phyloP scores from a whole-genome alignment of 2,888 invertebrate species.

The Pilophorus perplexus region DNA sequence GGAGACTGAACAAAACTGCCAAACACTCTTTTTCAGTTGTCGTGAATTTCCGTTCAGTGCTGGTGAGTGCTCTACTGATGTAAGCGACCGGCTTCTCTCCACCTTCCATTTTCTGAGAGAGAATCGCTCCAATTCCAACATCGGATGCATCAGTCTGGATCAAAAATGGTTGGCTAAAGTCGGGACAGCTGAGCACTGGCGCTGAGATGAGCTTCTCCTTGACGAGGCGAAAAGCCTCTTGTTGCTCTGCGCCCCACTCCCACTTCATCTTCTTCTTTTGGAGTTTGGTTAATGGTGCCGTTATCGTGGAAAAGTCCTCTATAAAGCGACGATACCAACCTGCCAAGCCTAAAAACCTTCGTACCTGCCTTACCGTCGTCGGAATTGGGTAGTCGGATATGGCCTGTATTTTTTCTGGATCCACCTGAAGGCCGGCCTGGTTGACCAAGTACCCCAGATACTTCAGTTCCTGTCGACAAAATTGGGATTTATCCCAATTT shows the following conservation, averaged over 20 bases:
- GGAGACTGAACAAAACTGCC: slow-evolving; percentile 15
- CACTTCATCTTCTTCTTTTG: slow-evolving; percentile 1
- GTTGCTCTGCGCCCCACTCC: slow-evolving; percentile 11
- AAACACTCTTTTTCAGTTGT: slow-evolving; percentile 13
- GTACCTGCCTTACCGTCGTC: slow-evolving; percentile 3
- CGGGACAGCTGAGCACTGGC: slow-evolving; percentile 7
- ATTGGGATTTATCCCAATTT: slow-evolving; percentile 29
- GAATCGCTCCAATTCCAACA: not conserved
- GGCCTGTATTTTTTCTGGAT: slow-evolving; percentile 24
- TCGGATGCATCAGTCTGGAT: slow-evolving; percentile 5
- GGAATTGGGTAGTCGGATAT: slow-evolving; percentile 31
- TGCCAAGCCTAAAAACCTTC: slow-evolving; percentile 38
- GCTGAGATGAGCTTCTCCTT: slow-evolving; percentile 20
- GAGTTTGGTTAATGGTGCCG: slow-evolving; percentile 46
- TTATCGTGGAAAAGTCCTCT: not conserved
- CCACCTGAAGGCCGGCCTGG: slow-evolving; percentile 5
- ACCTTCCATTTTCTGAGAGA: slow-evolving; percentile 44
- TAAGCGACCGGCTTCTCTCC: slow-evolving; percentile 8
- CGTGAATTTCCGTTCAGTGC: too few species aligned
- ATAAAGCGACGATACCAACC: slow-evolving; percentile 43
- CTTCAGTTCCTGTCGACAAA: slow-evolving; percentile 6
- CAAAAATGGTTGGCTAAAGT: slow-evolving; percentile 6
- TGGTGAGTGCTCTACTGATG: slow-evolving; percentile 12
- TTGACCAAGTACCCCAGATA: slow-evolving; percentile 33
- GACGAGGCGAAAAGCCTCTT: not conserved